Evolutionary conservation across 2,888 invertebrate species (phyloP).

Genomic region (Sialis fuliginosa): DNA sequence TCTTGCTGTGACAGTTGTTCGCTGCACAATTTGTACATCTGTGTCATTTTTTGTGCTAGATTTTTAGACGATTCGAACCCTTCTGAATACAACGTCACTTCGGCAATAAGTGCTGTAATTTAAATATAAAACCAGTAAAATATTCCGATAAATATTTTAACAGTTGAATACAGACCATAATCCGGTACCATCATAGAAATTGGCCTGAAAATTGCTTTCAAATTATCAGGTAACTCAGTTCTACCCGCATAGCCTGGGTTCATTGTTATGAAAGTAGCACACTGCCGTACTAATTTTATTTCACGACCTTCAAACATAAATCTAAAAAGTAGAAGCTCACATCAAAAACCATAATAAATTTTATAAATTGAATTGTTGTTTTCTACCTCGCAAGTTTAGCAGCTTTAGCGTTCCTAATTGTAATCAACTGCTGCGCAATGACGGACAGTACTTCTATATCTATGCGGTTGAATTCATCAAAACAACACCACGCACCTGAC

Average conservation of each 20-base stretch:
- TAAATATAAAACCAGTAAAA: neutral
- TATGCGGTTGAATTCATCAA: slow-evolving; percentile 82
- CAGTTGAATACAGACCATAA: slow-evolving; percentile 39
- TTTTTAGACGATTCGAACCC: slow-evolving; percentile 78
- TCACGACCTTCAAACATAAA: slow-evolving; percentile 83
- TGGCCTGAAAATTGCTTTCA: slow-evolving; percentile 73
- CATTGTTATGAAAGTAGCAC: slow-evolving; percentile 82
- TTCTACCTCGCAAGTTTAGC: slow-evolving; percentile 36
- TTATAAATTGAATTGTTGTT: slow-evolving; percentile 13
- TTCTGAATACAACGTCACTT: slow-evolving; percentile 84
- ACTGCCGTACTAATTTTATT: slow-evolving; percentile 62
- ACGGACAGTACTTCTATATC: slow-evolving; percentile 82
- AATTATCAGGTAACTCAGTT: slow-evolving; percentile 75
- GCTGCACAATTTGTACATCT: slow-evolving; percentile 82
- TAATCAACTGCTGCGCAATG: slow-evolving; percentile 77
- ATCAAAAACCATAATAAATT: slow-evolving; percentile 5
- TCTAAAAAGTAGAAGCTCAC: slow-evolving; percentile 24
- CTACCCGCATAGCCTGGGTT: slow-evolving; percentile 84
- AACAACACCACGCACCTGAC: slow-evolving; percentile 84
- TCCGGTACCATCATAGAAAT: slow-evolving; percentile 88
- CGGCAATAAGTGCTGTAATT: slow-evolving; percentile 57
- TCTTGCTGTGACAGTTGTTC: slow-evolving; percentile 84
- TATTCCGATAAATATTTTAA: neutral
- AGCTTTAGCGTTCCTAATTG: slow-evolving; percentile 72
- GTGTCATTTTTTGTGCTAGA: slow-evolving; percentile 80